Conservation (phyloP, 2,113 vertebrate species). For the Alectura lathami region DNA sequence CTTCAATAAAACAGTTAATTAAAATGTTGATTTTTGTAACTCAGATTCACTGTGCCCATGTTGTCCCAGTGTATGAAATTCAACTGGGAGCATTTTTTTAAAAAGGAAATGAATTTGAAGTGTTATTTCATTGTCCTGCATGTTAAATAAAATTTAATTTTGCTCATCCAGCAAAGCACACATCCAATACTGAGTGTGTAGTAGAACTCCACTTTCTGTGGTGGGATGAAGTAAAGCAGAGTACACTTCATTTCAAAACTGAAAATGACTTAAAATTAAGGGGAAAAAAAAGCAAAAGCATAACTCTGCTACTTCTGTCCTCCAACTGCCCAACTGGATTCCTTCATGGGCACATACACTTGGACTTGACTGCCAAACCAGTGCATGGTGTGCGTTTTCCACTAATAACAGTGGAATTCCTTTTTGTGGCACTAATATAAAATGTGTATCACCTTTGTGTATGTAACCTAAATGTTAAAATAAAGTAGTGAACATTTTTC, state of each 20-base stretch:
- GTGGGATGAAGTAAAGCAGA: fast-evolving
- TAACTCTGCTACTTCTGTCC: not conserved
- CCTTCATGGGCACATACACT: not conserved
- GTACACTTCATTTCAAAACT: not conserved
- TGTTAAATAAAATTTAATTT: conserved; percentile 58
- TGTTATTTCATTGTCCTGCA: not conserved
- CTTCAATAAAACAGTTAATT: conserved; percentile 56
- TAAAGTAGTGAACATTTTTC: not conserved
- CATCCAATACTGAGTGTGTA: not conserved
- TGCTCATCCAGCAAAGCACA: not conserved
- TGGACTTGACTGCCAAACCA: not conserved
- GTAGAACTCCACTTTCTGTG: not conserved
- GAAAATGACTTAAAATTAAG: not conserved
- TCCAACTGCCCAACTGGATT: not conserved
- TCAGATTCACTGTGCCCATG: not conserved
- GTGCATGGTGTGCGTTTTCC: not conserved
- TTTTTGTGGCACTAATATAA: not conserved
- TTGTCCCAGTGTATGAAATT: conserved; percentile 20
- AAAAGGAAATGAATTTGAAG: conserved; percentile 19
- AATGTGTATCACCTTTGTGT: not conserved
- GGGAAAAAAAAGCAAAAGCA: not conserved
- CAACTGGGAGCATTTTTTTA: conserved; percentile 8
- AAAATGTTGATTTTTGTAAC: conserved; percentile 18
- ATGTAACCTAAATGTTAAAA: not conserved
- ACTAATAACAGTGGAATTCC: not conserved